These are phyloP conservation scores for Bergia puertoricense DNA, from an alignment of 92 coral and sea anemone genomes.

Conservation along the genomic window DNA sequence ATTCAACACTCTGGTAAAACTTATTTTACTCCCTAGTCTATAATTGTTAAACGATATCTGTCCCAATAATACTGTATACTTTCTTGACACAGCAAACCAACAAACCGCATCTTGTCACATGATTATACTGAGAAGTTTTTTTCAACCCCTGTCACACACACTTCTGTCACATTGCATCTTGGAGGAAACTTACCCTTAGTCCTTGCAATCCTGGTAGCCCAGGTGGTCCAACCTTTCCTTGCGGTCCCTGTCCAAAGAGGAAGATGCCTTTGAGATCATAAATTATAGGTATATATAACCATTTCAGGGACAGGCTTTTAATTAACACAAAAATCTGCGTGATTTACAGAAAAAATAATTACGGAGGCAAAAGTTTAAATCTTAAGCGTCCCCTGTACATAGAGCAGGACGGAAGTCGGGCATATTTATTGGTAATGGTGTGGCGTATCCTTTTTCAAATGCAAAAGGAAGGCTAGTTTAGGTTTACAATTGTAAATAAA, in stretches of 20 bases:
- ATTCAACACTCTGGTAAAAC: too few relatives aligned
- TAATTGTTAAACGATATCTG: too few relatives aligned
- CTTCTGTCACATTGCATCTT: background rate
- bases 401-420: background rate
- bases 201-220: slow-evolving; percentile 35
- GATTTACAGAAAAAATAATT: background rate
- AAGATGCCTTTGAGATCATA: background rate
- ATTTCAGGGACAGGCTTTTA: background rate
- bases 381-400: background rate
- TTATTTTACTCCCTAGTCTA: too few relatives aligned
- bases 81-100: too few relatives aligned
- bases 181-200: slow-evolving; percentile 9
- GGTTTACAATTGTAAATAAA: too few relatives aligned
- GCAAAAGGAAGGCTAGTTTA: too few relatives aligned
- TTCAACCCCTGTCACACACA: background rate
- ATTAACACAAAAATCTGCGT: background rate
- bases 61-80: too few relatives aligned
- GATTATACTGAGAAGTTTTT: background rate
- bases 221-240: slow-evolving; percentile 27
- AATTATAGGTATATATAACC: background rate
- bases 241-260: slow-evolving; percentile 24
- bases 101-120: background rate
- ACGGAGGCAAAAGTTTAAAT: background rate
- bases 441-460: background rate
- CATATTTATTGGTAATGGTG: background rate